Evolutionary conservation across 2,888 invertebrate genomes (phyloP).

Genomic region (Apamea sordens): DNA sequence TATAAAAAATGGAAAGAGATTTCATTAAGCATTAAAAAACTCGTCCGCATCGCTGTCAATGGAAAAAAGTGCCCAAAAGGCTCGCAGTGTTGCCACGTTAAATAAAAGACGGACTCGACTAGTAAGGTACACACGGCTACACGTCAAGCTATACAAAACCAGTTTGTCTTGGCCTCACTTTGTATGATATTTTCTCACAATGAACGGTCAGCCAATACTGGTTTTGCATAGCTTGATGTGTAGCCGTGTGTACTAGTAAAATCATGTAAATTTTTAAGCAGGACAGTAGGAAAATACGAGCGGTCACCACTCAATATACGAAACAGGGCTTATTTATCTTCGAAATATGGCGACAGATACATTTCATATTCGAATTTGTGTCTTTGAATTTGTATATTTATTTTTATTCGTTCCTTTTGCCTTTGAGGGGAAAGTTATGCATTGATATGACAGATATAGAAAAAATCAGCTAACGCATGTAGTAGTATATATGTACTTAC

Average conservation of each 20-base stretch:
- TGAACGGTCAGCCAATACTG: too few relatives aligned
- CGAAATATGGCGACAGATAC: constrained; percentile 15
- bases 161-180: too few relatives aligned
- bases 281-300: background rate
- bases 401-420: constrained; percentile 33
- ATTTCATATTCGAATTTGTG: constrained; percentile 31
- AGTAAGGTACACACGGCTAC: too few relatives aligned
- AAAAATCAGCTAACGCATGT: background rate
- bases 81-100: background rate
- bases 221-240: too few relatives aligned
- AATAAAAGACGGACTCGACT: background rate
- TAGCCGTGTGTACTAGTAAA: too few relatives aligned
- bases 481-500: too few relatives aligned
- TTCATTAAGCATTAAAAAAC: background rate
- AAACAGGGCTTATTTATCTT: constrained; percentile 2
- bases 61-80: background rate
- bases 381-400: constrained; percentile 11
- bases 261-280: background rate
- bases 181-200: too few relatives aligned
- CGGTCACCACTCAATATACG: background rate
- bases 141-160: too few relatives aligned
- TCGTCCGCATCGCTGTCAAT: background rate
- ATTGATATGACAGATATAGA: constrained; percentile 8
- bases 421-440: constrained; percentile 36
- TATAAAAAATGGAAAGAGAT: background rate